Evolutionary conservation across 2,888 invertebrate genomes (phyloP), one percentile per base, ranked within the genome.

Genomic region (Eupithecia subfuscata): DNA sequence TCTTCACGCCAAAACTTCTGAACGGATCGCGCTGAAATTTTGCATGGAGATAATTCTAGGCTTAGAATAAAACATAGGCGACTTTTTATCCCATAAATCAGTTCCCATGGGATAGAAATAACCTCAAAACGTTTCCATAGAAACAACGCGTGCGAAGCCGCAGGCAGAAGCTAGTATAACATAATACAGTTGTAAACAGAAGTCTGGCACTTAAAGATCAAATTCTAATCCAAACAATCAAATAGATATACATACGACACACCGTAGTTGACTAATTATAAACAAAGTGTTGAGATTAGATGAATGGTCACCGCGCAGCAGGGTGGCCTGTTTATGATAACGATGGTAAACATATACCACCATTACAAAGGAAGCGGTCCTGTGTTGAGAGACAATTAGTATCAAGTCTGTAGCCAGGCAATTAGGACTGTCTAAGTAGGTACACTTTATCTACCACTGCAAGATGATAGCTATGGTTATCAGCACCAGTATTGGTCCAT

Each of bases 301-400:
- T 77, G 82, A 82, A 83, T 80, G 80, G 77, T 75, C 73, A 79
- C 79, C 81, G 81, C 82, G 75, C 87, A 64, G 79, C 84, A 75
- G 78, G 90, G 90, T 90, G 91, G 90, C 76, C 89, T 75, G 72
- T 73, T 64, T 34, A 43, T 67, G 65, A 74, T 78, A 78, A 75
- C 56, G 65, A 75, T 56, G 34, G 71, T 78, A 78, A 77, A 69
- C 79, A 78, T 75, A 30, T 63, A 34, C 64, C 34, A 16, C 8
- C 70, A 45, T 70, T 48, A 75, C 75, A 78, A 77, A 80, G 75
- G 73, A 8, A 56, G 52, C 60, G 60, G 60, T 60, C 22, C 60
- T 48, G 63, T 30, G 43, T 71, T 69, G 65, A 70, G 34, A 63
- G 68, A 60, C 18, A 14, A 68, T 70, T 64, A 48, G 45, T 68